These are phyloP conservation scores for Pyrgus malvae DNA, from an alignment of 2,888 invertebrate genomes.

Conservation along the genomic window DNA sequence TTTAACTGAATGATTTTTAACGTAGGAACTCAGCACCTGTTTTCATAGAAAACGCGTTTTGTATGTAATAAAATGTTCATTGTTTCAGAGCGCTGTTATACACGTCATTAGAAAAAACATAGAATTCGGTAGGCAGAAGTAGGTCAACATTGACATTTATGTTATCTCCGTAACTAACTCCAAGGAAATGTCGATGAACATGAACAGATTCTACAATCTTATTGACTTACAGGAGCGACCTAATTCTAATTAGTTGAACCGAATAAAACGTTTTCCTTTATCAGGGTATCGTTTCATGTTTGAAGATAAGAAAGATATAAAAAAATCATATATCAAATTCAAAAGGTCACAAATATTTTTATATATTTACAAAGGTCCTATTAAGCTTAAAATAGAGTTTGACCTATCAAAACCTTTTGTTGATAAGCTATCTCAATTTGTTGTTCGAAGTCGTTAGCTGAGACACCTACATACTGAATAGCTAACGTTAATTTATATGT, in stretches of 20 bases:
- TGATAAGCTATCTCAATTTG: too few species aligned
- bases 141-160: slow-evolving; percentile 1
- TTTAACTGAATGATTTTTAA: slow-evolving; percentile 16
- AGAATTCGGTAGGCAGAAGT: neutral
- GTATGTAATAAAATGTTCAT: neutral
- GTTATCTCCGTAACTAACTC: neutral
- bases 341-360: too few species aligned
- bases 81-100: too few species aligned
- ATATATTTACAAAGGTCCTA: too few species aligned
- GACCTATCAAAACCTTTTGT: too few species aligned
- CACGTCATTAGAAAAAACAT: too few species aligned
- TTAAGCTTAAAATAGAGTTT: too few species aligned
- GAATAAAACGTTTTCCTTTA: neutral
- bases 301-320: neutral
- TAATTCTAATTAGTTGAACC: neutral
- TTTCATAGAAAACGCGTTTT: slow-evolving; percentile 16
- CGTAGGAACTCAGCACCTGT: slow-evolving; percentile 21
- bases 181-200: neutral
- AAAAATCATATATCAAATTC: too few species aligned
- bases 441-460: too few species aligned
- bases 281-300: neutral
- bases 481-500: too few species aligned
- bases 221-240: neutral
- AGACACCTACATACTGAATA: too few species aligned
- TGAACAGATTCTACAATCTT: too few species aligned